A percentile compares a stretch with the other conserved stretches of the same genome.
Evolutionary conservation across 2,888 invertebrate genomes (phyloP).

Genomic region (Diaprepes abbreviatus): DNA sequence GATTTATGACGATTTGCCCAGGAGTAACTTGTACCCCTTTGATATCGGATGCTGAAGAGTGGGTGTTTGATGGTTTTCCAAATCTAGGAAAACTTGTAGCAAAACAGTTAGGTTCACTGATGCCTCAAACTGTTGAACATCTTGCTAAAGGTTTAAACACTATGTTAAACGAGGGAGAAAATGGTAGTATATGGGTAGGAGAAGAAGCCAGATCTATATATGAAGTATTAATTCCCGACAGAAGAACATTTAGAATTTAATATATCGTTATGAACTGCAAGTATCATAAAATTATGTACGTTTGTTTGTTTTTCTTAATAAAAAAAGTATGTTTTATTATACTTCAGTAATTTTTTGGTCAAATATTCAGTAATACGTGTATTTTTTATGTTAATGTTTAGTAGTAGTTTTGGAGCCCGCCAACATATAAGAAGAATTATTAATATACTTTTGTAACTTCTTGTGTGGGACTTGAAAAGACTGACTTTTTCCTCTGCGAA

Average conservation of each 20-base stretch:
- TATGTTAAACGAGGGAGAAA: constrained; percentile 64
- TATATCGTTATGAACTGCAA: too few relatives aligned
- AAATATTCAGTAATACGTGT: too few relatives aligned
- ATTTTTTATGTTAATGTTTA: too few relatives aligned
- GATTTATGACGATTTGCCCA: constrained; percentile 66
- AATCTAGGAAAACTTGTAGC: constrained; percentile 53
- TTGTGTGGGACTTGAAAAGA: too few relatives aligned
- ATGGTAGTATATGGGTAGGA: constrained; percentile 70
- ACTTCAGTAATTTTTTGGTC: too few relatives aligned
- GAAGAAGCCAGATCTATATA: constrained; percentile 57
- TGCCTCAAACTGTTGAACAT: constrained; percentile 56
- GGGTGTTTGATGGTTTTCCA: constrained; percentile 51
- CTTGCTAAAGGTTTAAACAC: constrained; percentile 56
- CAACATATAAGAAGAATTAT: too few relatives aligned
- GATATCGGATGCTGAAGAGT: constrained; percentile 56
- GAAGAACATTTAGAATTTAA: constrained; percentile 31
- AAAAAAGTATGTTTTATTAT: too few relatives aligned
- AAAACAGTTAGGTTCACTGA: constrained; percentile 56
- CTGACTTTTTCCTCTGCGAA: too few relatives aligned
- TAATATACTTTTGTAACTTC: too few relatives aligned
- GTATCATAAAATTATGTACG: too few relatives aligned
- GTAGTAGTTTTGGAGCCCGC: too few relatives aligned
- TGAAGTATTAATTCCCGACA: constrained; percentile 47
- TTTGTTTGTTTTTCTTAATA: too few relatives aligned
- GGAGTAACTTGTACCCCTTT: constrained; percentile 64